Base-by-base conservation (phyloP, 2,888 invertebrate genomes). In the Bembecia ichneumoniformis region DNA sequence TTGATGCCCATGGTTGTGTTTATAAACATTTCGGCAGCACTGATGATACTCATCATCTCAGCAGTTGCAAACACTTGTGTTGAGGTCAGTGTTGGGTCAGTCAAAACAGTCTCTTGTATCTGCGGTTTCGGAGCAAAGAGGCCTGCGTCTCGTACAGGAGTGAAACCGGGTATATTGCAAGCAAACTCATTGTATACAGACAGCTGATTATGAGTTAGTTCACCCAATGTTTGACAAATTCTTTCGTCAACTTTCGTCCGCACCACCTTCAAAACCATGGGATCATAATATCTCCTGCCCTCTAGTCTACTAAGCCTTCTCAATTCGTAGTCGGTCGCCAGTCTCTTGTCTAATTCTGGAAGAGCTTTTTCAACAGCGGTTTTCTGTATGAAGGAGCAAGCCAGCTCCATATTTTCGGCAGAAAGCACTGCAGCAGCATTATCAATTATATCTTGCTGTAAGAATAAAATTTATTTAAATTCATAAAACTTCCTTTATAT, bases 151-250 rank as follows among this genome's bases (percentile, higher is more conserved):
- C 96, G 90, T 52, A 94, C 89, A 0, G 96, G 94, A 66, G 96
- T 89, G 74, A 99, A 99, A 1, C 99, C 99, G 3, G 99, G 98
- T 59, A 99, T 96, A 76, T 96, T 97, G 57, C 96, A 90, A 0
- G 97, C 96, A 77, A 99, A 99, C 77, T 99, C 99, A 71, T 99
- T 98, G 74, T 99, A 99, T 0, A 99, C 98, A 0, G 94, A 91
- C 79, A 97, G 94, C 73, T 98, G 96, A 53, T 92, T 90, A 1
- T 92, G 89, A 0, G 93, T 91, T 0, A 95, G 92, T 7, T 94
- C 93, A 0, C 96, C 95, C 14, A 95, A 92, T 77, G 97, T 96
- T 13, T 98, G 87, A 14, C 97, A 91, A 40, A 99, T 95, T 63
- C 93, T 93, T 71, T 99, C 98, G 0, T 98, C 97, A 90, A 99